These are phyloP conservation scores for Sphaerophoria taeniata DNA, from an alignment of 2,888 invertebrate species.

Conservation along the genomic window DNA sequence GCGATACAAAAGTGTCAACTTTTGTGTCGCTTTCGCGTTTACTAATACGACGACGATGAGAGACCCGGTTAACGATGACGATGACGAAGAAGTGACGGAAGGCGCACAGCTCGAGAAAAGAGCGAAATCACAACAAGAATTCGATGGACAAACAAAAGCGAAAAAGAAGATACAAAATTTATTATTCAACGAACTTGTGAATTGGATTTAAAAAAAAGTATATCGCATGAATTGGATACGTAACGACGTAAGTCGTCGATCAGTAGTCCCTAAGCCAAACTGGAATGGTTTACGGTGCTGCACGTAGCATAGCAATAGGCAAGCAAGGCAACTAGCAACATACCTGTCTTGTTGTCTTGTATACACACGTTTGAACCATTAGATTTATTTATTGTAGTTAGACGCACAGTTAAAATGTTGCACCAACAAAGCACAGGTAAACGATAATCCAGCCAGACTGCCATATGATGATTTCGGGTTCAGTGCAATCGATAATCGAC, in stretches of 20 bases:
- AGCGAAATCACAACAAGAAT: conserved; percentile 25
- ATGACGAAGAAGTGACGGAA: conserved; percentile 20
- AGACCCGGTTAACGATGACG: neutral
- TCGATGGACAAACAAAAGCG: conserved; percentile 31
- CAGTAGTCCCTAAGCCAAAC: conserved; percentile 8
- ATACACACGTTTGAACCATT: conserved; percentile 36
- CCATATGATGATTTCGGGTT: conserved; percentile 48
- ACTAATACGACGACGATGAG: conserved; percentile 3
- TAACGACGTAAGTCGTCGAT: conserved; percentile 50
- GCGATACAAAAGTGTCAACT: conserved; percentile 62
- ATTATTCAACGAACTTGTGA: conserved; percentile 22
- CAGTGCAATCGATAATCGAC: conserved; percentile 11
- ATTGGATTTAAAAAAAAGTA: conserved; percentile 55
- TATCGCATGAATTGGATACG: conserved; percentile 36
- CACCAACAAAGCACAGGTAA: conserved; percentile 23
- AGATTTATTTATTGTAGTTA: conserved; percentile 5
- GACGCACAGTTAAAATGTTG: conserved; percentile 55
- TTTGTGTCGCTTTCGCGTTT: conserved; percentile 51
- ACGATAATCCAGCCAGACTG: conserved; percentile 26
- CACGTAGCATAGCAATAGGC: neutral
- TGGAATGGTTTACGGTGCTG: conserved; percentile 19
- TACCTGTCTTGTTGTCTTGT: conserved; percentile 22
- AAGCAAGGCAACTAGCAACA: neutral
- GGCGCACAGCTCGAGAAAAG: neutral
- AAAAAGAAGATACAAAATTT: conserved; percentile 21